Conservation (phyloP, 2,113 vertebrate species). For the Cyanoliseus patagonus region DNA sequence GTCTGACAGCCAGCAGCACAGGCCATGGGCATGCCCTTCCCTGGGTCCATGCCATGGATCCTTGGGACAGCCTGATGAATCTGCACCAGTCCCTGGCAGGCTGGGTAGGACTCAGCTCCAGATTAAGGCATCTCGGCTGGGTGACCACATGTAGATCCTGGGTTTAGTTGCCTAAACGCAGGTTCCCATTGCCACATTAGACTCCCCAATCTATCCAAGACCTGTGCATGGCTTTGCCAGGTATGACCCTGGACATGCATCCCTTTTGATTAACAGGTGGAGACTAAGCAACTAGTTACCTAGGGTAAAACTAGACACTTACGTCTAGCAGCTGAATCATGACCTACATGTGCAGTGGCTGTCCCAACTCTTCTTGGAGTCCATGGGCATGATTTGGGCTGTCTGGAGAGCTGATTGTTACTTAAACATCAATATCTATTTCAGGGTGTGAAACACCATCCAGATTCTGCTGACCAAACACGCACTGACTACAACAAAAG, state of each 20-base stretch:
- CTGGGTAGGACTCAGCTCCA: background rate
- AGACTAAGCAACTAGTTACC: background rate
- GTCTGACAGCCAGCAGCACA: background rate
- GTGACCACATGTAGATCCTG: background rate
- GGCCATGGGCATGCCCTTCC: background rate
- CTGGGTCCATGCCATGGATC: background rate
- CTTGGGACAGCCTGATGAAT: background rate
- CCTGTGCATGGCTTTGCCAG: background rate
- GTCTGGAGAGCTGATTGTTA: background rate
- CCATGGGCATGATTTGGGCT: accelerated
- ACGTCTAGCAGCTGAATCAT: background rate
- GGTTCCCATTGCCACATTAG: background rate
- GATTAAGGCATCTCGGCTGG: background rate
- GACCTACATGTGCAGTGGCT: background rate
- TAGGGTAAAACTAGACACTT: background rate
- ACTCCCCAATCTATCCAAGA: background rate
- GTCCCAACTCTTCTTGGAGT: background rate
- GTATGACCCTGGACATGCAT: background rate
- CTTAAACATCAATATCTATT: background rate
- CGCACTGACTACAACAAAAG: background rate
- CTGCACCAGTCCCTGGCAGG: background rate
- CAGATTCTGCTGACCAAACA: background rate
- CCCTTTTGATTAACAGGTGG: background rate
- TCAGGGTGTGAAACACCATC: background rate
- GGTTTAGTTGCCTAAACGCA: background rate